Percentiles rank a stretch among this genome's conserved stretches.
phyloP scores from a whole-genome alignment of 2,888 invertebrate genomes.

The Hirtodrosophila histrioides region DNA sequence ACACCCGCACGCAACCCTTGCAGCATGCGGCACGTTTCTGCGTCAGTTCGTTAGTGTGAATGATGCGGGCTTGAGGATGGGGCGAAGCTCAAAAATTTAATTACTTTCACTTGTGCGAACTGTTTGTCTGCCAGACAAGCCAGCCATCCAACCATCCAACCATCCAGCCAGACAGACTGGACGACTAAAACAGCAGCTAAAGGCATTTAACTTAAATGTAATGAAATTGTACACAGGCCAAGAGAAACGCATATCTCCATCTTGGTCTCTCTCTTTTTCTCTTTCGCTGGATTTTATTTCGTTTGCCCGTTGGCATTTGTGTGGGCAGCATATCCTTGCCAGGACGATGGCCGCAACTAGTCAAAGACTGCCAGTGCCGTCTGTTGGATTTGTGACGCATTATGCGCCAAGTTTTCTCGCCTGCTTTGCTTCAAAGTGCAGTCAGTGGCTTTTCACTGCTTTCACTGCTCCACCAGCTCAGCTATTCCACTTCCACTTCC shows the following conservation, averaged over 20 bases:
- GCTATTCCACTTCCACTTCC: background rate
- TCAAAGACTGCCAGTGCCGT: slow-evolving; percentile 13
- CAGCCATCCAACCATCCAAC: background rate
- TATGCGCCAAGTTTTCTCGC: slow-evolving; percentile 59
- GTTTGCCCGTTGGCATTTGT: slow-evolving; percentile 16
- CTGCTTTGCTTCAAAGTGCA: slow-evolving; percentile 47
- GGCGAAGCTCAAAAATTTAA: slow-evolving; percentile 69
- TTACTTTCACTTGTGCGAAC: slow-evolving; percentile 77
- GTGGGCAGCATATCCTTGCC: slow-evolving; percentile 18
- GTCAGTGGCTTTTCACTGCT: slow-evolving; percentile 46
- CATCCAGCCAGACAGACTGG: slow-evolving; percentile 17
- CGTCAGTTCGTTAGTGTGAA: slow-evolving; percentile 68
- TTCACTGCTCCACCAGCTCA: background rate
- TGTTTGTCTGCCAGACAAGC: slow-evolving; percentile 60
- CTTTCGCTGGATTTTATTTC: slow-evolving; percentile 10
- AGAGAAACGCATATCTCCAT: slow-evolving; percentile 48
- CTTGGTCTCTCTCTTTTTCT: background rate
- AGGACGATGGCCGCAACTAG: slow-evolving; percentile 11
- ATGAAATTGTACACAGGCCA: slow-evolving; percentile 62
- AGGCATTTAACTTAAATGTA: slow-evolving; percentile 75
- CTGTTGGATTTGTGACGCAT: slow-evolving; percentile 57
- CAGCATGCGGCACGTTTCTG: slow-evolving; percentile 50
- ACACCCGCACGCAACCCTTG: slow-evolving; percentile 2
- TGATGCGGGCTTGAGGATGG: slow-evolving; percentile 38
- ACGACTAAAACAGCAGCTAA: slow-evolving; percentile 52